Evolutionary conservation across 2,888 invertebrate species (phyloP).

Genomic region (Cactoblastis cactorum): DNA sequence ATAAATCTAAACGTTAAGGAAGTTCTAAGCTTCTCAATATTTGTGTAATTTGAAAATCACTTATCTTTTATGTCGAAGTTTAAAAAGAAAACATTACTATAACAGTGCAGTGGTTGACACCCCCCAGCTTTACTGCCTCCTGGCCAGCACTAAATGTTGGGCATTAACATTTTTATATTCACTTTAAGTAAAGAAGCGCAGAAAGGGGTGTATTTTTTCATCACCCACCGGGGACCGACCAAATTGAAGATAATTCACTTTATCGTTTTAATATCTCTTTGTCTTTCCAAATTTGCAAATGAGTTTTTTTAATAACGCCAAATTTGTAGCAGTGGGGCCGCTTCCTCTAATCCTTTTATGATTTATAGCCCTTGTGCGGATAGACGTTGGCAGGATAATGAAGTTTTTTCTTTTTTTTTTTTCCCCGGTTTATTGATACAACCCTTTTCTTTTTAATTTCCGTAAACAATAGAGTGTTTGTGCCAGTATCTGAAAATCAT

Average conservation of each 20-base stretch:
- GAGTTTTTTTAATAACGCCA: conserved; percentile 77
- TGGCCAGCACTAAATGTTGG: conserved; percentile 26
- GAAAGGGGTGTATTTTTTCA: conserved; percentile 53
- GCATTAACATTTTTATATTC: conserved; percentile 62
- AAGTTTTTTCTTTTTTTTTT: conserved; percentile 47
- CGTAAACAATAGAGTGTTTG: conserved; percentile 2
- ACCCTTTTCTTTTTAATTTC: conserved; percentile 17
- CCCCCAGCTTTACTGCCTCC: conserved; percentile 27
- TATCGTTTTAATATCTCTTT: conserved; percentile 74
- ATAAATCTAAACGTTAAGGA: too few relatives aligned
- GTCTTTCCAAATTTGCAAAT: conserved; percentile 77
- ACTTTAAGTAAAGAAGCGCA: conserved; percentile 35
- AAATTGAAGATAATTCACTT: conserved; percentile 70
- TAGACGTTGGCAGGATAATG: conserved; percentile 42
- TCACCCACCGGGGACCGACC: conserved; percentile 45
- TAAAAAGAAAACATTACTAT: conserved; percentile 13
- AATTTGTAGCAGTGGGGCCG: conserved; percentile 58
- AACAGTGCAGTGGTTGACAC: conserved; percentile 26
- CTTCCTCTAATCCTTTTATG: conserved; percentile 61
- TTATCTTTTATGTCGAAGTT: conserved; percentile 12
- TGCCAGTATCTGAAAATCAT: conserved; percentile 27
- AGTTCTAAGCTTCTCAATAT: neutral
- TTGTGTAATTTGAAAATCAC: neutral
- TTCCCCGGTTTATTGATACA: conserved; percentile 36
- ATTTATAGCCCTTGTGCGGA: conserved; percentile 56